Base-by-base conservation (phyloP, 2,888 invertebrate genomes). In the Lasius platythorax region DNA sequence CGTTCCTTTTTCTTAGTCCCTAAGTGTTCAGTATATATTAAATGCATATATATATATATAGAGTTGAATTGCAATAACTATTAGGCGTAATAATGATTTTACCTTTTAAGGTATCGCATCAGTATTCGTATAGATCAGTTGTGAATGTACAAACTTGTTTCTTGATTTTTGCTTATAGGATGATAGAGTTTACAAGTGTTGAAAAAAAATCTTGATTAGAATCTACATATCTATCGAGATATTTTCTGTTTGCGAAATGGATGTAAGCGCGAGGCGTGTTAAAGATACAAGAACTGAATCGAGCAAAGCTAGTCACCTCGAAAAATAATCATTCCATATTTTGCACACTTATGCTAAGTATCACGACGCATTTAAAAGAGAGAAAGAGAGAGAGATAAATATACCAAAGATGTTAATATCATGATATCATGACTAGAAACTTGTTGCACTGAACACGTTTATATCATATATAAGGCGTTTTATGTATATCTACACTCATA, bases 261-360 rank as follows among this genome's bases (percentile, higher is more conserved):
- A 66, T 75, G 66, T 79, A 78, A 83, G 78, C 82, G 37, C 33
- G 72, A 88, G 70, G 85, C 58, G 63, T 23, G 70, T 78, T 78
- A 58, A 68, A 68, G n/a, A 79, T 75, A 86, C 81, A 37, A 76
- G 83, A 87, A 89, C 86, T 88, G 87, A 88, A 87, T 84, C 40
- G 63, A 88, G 78, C 76, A 18, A 81, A 82, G 46, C 70, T 87
- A 89, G 84, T 89, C 85, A 89, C 33, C 74, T 82, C 63, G 30
- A 50, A 78, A 83, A 85, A 83, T 56, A 79, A 64, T 30, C 58
- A 67, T 87, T 88, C 67, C 81, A 82, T 61, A 85, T 85, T 87
- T 88, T 73, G 82, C 82, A 78, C 28, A 76, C 83, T 73, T 72
- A 68, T 12, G 33, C 53, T 30, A 28, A 56, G 53, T 37, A 30